Evolutionary conservation across 1,140 invertebrate genomes (phyloP).

Genomic region (Mya arenaria): DNA sequence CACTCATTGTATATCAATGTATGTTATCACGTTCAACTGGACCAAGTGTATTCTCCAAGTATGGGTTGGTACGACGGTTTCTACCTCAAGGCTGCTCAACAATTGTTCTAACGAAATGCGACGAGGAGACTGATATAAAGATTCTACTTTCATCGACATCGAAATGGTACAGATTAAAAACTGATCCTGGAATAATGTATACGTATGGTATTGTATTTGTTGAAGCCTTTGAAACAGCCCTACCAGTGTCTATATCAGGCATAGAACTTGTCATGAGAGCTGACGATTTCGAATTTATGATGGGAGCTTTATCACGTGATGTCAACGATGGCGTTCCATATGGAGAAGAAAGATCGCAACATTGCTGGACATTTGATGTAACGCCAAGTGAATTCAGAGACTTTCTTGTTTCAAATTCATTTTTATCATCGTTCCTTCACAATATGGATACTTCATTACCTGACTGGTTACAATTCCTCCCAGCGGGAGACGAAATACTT

Average conservation of each 20-base stretch:
- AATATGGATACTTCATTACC: slow-evolving; percentile 5
- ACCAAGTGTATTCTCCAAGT: neutral
- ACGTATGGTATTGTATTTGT: slow-evolving; percentile 32
- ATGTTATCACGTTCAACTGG: too few species aligned
- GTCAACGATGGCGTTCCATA: neutral
- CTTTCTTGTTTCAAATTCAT: slow-evolving; percentile 22
- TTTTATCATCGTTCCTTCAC: slow-evolving; percentile 5
- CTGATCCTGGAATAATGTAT: neutral
- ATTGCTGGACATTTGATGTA: neutral
- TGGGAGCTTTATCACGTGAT: neutral
- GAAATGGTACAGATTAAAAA: neutral
- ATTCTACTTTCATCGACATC: slow-evolving; percentile 28
- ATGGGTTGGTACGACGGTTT: neutral
- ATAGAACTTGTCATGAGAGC: neutral
- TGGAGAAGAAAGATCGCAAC: neutral
- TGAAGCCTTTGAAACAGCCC: neutral
- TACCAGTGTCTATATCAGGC: slow-evolving; percentile 23
- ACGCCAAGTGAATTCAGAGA: slow-evolving; percentile 9
- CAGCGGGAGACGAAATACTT: slow-evolving; percentile 9
- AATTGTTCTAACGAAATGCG: slow-evolving; percentile 7
- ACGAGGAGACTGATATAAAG: neutral
- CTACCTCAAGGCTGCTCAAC: slow-evolving; percentile 13
- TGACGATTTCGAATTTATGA: neutral
- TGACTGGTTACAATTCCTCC: slow-evolving; percentile 18
- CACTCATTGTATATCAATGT: neutral